phyloP scores from a whole-genome alignment of 2,888 invertebrate genomes.

The Spialia ferax region DNA sequence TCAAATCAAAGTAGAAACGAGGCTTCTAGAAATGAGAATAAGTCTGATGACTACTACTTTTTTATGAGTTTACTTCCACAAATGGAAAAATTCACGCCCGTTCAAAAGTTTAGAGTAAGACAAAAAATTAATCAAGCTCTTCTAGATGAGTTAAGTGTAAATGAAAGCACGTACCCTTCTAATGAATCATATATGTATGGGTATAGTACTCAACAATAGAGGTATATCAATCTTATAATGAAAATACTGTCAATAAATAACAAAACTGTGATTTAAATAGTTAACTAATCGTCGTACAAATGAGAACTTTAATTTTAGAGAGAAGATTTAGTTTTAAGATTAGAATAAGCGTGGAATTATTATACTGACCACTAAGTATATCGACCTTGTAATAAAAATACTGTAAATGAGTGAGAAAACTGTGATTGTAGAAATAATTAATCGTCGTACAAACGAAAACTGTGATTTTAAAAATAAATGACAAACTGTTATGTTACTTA shows the following conservation, averaged over 20 bases:
- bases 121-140: slow-evolving; percentile 44
- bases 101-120: slow-evolving; percentile 46
- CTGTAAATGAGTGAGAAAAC: slow-evolving; percentile 9
- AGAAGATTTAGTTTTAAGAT: slow-evolving; percentile 7
- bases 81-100: slow-evolving; percentile 46
- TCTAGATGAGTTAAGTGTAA: slow-evolving; percentile 26
- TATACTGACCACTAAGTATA: slow-evolving; percentile 7
- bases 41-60: slow-evolving; percentile 44
- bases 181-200: slow-evolving; percentile 25
- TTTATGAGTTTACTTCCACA: slow-evolving; percentile 47
- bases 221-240: slow-evolving; percentile 30
- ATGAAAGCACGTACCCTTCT: slow-evolving; percentile 8
- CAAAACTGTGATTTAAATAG: slow-evolving; percentile 5
- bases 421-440: slow-evolving; percentile 12
- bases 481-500: neutral
- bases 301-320: slow-evolving; percentile 7
- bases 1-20: slow-evolving; percentile 37
- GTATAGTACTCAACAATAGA: slow-evolving; percentile 30
- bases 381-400: slow-evolving; percentile 8
- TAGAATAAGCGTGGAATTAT: slow-evolving; percentile 7
- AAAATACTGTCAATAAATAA: slow-evolving; percentile 30
- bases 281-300: slow-evolving; percentile 10
- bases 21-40: slow-evolving; percentile 37
- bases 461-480: slow-evolving; percentile 1
- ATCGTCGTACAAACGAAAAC: slow-evolving; percentile 1